Evolutionary conservation across 2,113 vertebrate genomes (phyloP), one percentile per base, ranked within the genome.

Genomic region (Scomber scombrus): DNA sequence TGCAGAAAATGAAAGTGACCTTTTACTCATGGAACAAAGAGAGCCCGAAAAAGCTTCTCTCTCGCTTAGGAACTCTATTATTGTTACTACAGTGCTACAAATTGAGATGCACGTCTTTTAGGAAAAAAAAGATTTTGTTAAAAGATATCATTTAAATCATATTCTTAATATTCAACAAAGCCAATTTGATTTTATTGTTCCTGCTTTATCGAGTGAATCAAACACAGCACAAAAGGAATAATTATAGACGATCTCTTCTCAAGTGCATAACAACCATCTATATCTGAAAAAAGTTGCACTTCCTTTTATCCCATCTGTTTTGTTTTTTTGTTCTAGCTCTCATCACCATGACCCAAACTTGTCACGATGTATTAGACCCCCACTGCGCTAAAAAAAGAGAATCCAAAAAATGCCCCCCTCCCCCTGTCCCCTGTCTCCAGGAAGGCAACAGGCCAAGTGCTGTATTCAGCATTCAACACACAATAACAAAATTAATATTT

Each of bases 401-500:
- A 54, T 73, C 75, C 75, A 87, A 81, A 89, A 26, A 40, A 62
- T 12, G 26, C 63, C 45, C 70, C 52, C 23, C 23, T 3, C 3
- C 23, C 3, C 14, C 50, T 7, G 6, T 31, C 8, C 67, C 52
- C 43, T n/a, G 13, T 62, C 68, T 86, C 74, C 82, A 78, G 26
- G 49, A 86, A 26, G 81, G 82, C 89, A 70, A 60, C 54, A 67
- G 71, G 78, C 88, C 72, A 78, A 86, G 67, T 66, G 63, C 81
- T 64, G 70, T 54, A 46, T 80, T 90, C 31, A 62, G 69, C 74
- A 71, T 76, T 54, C 81, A 71, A 26, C 73, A 73, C 73, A 88
- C 88, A 90, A 93, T 79, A 82, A 91, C 90, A 85, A 85, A 85
- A 93, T 93, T 3, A 93, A 93, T 94, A 93, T 94, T 94, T 94